Evolutionary conservation across 2,888 invertebrate species (phyloP).

Genomic region (Odiellus spinosus): DNA sequence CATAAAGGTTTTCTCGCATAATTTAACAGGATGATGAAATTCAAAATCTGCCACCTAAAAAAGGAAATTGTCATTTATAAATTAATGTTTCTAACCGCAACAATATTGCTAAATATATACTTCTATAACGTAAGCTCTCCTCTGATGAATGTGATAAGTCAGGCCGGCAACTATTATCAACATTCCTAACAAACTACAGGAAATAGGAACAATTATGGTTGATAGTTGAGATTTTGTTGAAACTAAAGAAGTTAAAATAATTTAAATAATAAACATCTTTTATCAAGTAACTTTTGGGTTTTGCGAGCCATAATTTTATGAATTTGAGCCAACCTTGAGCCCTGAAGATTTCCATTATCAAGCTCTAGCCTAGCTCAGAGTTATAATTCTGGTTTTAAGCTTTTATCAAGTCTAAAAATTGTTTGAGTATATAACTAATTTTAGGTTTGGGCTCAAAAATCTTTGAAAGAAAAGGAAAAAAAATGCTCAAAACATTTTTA

Average conservation of each 20-base stretch:
- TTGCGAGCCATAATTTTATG: too few relatives aligned
- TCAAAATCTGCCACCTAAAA: constrained; percentile 32
- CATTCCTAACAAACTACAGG: constrained; percentile 61
- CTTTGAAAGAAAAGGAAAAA: too few relatives aligned
- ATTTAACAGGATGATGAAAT: constrained; percentile 50
- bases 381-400: too few relatives aligned
- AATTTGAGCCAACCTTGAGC: too few relatives aligned
- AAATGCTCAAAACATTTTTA: too few relatives aligned
- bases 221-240: constrained; percentile 64
- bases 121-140: constrained; percentile 62
- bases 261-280: background rate
- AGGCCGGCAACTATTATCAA: constrained; percentile 71
- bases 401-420: too few relatives aligned
- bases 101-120: constrained; percentile 31
- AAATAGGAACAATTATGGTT: constrained; percentile 71
- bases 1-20: constrained; percentile 72
- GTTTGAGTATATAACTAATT: too few relatives aligned
- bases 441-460: too few relatives aligned
- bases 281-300: background rate
- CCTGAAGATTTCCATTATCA: too few relatives aligned
- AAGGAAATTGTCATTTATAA: too few relatives aligned
- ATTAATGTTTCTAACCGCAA: too few relatives aligned
- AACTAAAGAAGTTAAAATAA: constrained; percentile 36
- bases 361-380: too few relatives aligned
- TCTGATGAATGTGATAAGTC: constrained; percentile 66